Evolutionary conservation across 1,140 invertebrate genomes (phyloP), one percentile per base, ranked within the genome.

Genomic region (Branchinecta lindahli): DNA sequence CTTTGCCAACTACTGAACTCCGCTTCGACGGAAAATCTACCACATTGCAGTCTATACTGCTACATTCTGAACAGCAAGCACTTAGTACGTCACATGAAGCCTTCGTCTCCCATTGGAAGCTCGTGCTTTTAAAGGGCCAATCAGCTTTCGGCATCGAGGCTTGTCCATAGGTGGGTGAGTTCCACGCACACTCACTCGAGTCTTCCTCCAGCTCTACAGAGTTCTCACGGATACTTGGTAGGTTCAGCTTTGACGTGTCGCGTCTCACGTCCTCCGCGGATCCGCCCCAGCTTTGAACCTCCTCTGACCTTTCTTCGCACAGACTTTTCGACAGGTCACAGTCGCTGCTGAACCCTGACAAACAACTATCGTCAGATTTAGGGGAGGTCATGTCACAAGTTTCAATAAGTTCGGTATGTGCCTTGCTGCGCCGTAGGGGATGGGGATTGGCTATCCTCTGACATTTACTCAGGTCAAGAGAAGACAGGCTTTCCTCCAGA

Each of bases 131-230:
- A 52, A 67, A 72, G 3, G 73, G 72, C 73, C 73, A 73, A 20
- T 72, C 67, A 72, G 71, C 69, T 69, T 18, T 52, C 20, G 70
- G 69, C 69, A 72, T 68, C 65, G 70, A 71, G 45, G 72, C 66
- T 71, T 74, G 71, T 69, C 85, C 79, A 74, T 84, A 85, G 75
- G 83, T 85, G 8, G 82, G 83, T 71, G 81, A 81, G 77, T 88
- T 88, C 87, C 87, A 88, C 65, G 87, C 77, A 76, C 85, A 87
- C 76, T 88, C 87, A 72, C 84, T 86, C 3, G 84, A 82, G 75
- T 88, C 86, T 78, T 87, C 86, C 73, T 88, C 86, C 73, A 87
- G 79, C 76, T 88, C 86, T 8, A 83, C 81, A 78, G 86, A 86
- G 74, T 86, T 85, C 77, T 88, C 87, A 75, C 86, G 84, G 72